Conservation (phyloP, 2,888 invertebrate genomes). For the Drosophila emarginata region DNA sequence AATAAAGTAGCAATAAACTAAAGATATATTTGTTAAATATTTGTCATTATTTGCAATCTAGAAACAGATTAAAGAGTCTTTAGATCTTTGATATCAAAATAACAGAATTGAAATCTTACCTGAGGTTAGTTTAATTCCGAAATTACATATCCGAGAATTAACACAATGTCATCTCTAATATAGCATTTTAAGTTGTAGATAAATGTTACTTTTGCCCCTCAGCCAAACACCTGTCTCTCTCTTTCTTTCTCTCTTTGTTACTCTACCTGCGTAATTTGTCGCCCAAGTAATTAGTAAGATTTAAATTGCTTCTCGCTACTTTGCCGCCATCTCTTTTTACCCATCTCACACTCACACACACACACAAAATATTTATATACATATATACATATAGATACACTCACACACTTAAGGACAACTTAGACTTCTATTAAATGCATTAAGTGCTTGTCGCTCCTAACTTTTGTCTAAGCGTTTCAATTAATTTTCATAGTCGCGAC, state of each 20-base stretch:
- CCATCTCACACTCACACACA: conserved; percentile 34
- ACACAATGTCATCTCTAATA: background rate
- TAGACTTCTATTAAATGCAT: conserved; percentile 72
- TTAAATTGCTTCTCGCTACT: conserved; percentile 78
- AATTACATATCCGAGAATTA: too few species aligned
- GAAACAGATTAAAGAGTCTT: too few species aligned
- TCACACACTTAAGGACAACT: conserved; percentile 46
- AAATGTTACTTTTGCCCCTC: background rate
- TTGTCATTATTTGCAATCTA: too few species aligned
- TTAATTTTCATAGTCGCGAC: conserved; percentile 70
- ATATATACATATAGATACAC: background rate
- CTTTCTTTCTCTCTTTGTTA: conserved; percentile 11
- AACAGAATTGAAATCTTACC: too few species aligned
- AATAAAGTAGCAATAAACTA: too few species aligned
- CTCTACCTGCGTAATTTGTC: conserved; percentile 76
- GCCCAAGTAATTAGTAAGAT: conserved; percentile 81
- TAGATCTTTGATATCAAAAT: too few species aligned
- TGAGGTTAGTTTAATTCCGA: too few species aligned
- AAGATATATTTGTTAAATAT: too few species aligned
- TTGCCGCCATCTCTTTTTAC: conserved; percentile 22
- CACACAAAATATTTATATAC: conserved; percentile 17
- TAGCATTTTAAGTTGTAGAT: background rate
- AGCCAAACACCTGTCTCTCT: conserved; percentile 10
- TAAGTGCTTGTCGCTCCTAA: conserved; percentile 75
- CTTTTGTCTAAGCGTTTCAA: conserved; percentile 79